A percentile compares a stretch with the other conserved stretches of the same genome.
These are phyloP conservation scores for Eumeta japonica DNA, from an alignment of 1,140 invertebrate species.

Conservation along the genomic window DNA sequence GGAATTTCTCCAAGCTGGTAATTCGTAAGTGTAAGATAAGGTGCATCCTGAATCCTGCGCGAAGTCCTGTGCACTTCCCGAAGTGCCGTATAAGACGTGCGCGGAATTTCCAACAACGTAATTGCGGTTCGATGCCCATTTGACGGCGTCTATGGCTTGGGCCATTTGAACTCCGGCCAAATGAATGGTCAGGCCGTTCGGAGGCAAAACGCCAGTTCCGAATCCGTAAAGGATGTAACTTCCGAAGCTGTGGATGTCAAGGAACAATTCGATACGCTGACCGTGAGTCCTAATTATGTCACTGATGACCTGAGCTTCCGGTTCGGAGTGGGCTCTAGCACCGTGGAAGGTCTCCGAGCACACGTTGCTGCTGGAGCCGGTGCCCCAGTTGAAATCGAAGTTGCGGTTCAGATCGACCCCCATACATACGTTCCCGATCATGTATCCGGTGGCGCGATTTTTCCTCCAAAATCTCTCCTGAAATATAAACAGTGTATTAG, in stretches of 20 bases:
- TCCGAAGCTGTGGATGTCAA: slow-evolving; percentile 67
- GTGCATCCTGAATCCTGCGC: slow-evolving; percentile 16
- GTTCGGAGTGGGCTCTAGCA: slow-evolving; percentile 63
- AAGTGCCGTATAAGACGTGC: slow-evolving; percentile 8
- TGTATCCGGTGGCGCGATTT: slow-evolving; percentile 41
- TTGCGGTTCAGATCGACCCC: slow-evolving; percentile 70
- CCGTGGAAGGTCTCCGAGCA: slow-evolving; percentile 70
- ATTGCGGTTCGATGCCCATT: slow-evolving; percentile 16
- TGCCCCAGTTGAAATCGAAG: slow-evolving; percentile 63
- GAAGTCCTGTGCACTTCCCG: slow-evolving; percentile 18
- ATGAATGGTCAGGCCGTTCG: slow-evolving; percentile 21
- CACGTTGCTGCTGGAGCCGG: slow-evolving; percentile 60
- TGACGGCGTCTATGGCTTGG: slow-evolving; percentile 25
- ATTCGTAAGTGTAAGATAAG: slow-evolving; percentile 12
- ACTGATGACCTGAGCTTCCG: slow-evolving; percentile 60
- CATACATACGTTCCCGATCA: slow-evolving; percentile 30
- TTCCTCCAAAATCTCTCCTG: slow-evolving; percentile 65
- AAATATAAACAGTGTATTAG: slow-evolving; percentile 25
- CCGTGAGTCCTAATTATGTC: slow-evolving; percentile 46
- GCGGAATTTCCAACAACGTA: slow-evolving; percentile 25
- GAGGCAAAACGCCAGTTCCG: slow-evolving; percentile 21
- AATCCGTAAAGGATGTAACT: slow-evolving; percentile 61
- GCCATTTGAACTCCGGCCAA: slow-evolving; percentile 25
- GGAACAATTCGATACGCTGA: slow-evolving; percentile 52
- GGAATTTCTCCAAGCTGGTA: slow-evolving; percentile 15